Conservation (phyloP, 2,888 invertebrate genomes). For the Drosophila kuntzei region DNA sequence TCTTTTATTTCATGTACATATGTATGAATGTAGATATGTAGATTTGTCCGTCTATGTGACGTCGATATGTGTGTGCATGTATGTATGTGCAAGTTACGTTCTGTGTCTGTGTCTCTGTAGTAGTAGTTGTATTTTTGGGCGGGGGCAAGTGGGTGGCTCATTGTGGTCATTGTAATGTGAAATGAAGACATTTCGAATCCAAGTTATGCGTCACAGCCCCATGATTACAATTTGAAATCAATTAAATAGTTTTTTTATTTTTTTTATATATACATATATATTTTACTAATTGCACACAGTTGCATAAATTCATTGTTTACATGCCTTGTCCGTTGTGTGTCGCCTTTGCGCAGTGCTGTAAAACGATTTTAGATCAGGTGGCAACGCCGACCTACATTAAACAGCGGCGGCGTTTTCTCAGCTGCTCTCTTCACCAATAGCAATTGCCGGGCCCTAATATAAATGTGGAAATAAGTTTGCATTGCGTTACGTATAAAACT, state of each 20-base stretch:
- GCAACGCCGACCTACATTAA: conserved; percentile 57
- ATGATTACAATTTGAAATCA: background rate
- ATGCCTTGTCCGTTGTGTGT: conserved; percentile 38
- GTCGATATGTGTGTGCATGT: conserved; percentile 27
- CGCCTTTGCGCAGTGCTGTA: conserved; percentile 49
- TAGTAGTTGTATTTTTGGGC: conserved; percentile 52
- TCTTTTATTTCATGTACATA: conserved; percentile 25
- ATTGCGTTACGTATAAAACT: conserved; percentile 6
- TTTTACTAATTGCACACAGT: conserved; percentile 29
- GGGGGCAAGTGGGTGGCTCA: conserved; percentile 44
- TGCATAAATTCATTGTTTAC: conserved; percentile 77
- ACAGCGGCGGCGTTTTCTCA: conserved; percentile 24
- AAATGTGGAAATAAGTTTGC: conserved; percentile 5
- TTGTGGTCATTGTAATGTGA: conserved; percentile 10
- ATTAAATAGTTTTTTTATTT: background rate
- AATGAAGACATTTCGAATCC: conserved; percentile 1
- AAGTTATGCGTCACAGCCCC: background rate
- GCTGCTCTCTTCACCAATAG: conserved; percentile 6
- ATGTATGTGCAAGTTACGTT: conserved; percentile 38
- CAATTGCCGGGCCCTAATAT: conserved; percentile 27
- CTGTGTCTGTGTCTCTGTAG: conserved; percentile 24
- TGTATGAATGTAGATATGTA: conserved; percentile 6
- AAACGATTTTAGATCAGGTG: conserved; percentile 47
- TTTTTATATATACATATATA: no score
- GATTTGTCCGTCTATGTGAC: no score